Base-by-base conservation (phyloP, 2,113 vertebrate species). In the Dolichotis patagonum region DNA sequence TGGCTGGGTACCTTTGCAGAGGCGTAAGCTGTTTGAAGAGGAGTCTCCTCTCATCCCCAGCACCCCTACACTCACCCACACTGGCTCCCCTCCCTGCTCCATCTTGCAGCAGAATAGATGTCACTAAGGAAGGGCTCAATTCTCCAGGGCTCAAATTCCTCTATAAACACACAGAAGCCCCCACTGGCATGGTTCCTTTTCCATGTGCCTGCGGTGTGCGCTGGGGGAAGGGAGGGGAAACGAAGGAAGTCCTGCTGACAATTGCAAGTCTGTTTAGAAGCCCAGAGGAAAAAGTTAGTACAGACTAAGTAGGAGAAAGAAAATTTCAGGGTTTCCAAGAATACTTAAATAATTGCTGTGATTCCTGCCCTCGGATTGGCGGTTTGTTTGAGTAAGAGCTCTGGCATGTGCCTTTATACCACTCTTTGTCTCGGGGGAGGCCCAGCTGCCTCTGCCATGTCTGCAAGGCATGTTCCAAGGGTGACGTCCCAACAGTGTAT, bases 251-350 rank as follows among this genome's bases (percentile, higher is more conserved):
- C 16, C 49, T 63, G 86, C 90, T 93, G 94, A 98, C 96, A 95
- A 97, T 94, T 46, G 75, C 93, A 90, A 91, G 97, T 97, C 96
- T 98, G 96, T 97, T 96, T 84, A 63, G 84, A 90, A 93, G 54
- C 41, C 78, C 86, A 87, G 96, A 97, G 97, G 97, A 97, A 98
- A 98, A 97, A 93, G 35, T 96, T 92, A 97, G 95, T 80, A 14
- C 73, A 95, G 94, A 90, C 78, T 10, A 95, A 95, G 80, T 75
- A 82, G 75, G 69, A 97, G 96, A 97, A 94, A 97, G 95, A 97
- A 85, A 94, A 94, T 94, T 28, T 95, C 65, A 95, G 86, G 38
- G n/a, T 97, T 98, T 97, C 97, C 95, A 97, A 97, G 95, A 97
- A 93, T 82, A 93, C 63, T 92, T 62, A 97, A 96, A 93, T 97